A percentile compares a stretch with the other conserved stretches of the same genome.
These are phyloP conservation scores for Atlantisia rogersi DNA, from an alignment of 2,113 vertebrate genomes.

Conservation along the genomic window DNA sequence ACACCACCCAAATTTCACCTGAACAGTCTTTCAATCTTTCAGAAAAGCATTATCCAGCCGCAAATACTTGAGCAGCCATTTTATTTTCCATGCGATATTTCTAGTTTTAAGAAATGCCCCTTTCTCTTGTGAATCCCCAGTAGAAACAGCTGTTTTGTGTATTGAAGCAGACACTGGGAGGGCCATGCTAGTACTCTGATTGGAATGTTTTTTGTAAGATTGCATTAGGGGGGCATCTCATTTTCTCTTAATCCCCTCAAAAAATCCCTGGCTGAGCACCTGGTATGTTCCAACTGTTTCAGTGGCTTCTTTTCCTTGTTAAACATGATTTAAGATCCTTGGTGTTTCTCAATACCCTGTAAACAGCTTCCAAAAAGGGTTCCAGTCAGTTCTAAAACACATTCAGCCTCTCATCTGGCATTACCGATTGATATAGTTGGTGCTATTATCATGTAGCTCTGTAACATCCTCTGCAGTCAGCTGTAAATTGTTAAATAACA, in stretches of 20 bases:
- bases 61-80: background rate
- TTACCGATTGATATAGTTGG: background rate
- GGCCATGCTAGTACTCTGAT: background rate
- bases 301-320: background rate
- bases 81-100: background rate
- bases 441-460: constrained; percentile 25
- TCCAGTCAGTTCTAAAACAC: background rate
- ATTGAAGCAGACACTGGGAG: background rate
- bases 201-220: background rate
- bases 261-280: background rate
- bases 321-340: background rate
- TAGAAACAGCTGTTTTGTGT: background rate
- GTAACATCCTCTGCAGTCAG: constrained; percentile 46
- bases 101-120: background rate
- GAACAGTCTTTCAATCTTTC: background rate
- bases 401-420: background rate
- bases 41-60: background rate
- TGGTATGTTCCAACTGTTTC: background rate
- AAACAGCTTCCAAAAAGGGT: background rate
- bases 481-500: constrained; percentile 59
- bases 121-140: background rate
- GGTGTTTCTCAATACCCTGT: background rate
- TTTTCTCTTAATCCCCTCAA: background rate
- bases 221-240: background rate
- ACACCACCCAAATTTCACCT: background rate